Evolutionary conservation across 2,888 invertebrate species (phyloP).

Genomic region (Ernsta delagoae): DNA sequence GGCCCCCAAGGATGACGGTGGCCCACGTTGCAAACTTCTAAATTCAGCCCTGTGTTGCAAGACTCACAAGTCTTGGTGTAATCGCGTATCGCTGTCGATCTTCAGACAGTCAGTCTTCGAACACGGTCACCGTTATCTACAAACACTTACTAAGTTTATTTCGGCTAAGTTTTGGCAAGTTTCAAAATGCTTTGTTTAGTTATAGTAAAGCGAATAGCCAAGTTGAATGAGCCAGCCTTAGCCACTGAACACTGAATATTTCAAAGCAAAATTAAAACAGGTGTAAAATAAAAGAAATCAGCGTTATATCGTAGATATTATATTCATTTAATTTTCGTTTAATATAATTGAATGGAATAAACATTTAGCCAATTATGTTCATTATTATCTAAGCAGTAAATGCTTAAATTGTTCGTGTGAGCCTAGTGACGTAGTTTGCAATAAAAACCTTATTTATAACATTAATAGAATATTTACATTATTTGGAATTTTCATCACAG

Average conservation of each 20-base stretch:
- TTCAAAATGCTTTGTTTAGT: not conserved
- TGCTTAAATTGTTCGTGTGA: slow-evolving; percentile 77
- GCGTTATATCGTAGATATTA: slow-evolving; percentile 58
- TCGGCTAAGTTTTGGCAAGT: slow-evolving; percentile 28
- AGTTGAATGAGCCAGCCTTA: too few species aligned
- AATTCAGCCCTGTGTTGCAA: too few species aligned
- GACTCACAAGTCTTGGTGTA: slow-evolving; percentile 64
- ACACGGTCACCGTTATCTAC: slow-evolving; percentile 27
- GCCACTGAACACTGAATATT: too few species aligned
- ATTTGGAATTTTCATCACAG: slow-evolving; percentile 84
- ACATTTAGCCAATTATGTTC: slow-evolving; percentile 80
- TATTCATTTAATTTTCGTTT: slow-evolving; percentile 81
- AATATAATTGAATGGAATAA: slow-evolving; percentile 82
- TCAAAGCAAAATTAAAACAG: not conserved
- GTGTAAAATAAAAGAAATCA: slow-evolving; percentile 53
- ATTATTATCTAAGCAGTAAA: slow-evolving; percentile 75
- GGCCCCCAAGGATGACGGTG: too few species aligned
- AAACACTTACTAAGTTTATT: slow-evolving; percentile 16
- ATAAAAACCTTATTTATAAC: slow-evolving; percentile 74
- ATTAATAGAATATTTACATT: slow-evolving; percentile 82
- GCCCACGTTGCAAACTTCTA: too few species aligned
- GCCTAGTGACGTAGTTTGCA: slow-evolving; percentile 74
- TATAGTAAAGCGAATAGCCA: too few species aligned
- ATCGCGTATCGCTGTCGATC: slow-evolving; percentile 49
- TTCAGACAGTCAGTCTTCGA: slow-evolving; percentile 14